Conservation (phyloP, 2,888 invertebrate genomes). For the Bhutanitis thaidina region DNA sequence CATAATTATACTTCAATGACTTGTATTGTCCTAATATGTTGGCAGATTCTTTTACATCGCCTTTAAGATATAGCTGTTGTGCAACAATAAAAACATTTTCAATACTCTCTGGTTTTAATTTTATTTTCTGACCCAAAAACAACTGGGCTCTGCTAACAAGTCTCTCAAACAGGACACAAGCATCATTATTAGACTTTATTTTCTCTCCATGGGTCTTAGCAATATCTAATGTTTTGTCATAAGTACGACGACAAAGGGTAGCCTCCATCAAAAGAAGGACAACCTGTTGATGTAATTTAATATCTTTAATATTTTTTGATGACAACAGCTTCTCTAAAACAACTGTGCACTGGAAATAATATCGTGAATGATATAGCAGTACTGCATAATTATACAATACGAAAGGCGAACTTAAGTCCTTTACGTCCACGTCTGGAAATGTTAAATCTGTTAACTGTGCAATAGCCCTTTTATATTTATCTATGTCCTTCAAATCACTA, state of each 20-base stretch:
- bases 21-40: conserved; percentile 59
- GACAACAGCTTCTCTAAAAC: conserved; percentile 60
- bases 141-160: conserved; percentile 63
- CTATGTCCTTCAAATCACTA: conserved; percentile 85
- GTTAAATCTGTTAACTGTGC: conserved; percentile 79
- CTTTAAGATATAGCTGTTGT: conserved; percentile 64
- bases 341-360: conserved; percentile 83
- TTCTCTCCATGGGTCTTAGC: conserved; percentile 58
- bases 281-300: conserved; percentile 54
- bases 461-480: conserved; percentile 84
- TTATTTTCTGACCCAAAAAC: conserved; percentile 44
- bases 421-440: conserved; percentile 63
- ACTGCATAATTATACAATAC: conserved; percentile 90
- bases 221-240: conserved; percentile 62
- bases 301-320: conserved; percentile 59
- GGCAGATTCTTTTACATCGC: conserved; percentile 64
- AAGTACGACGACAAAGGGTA: conserved; percentile 64
- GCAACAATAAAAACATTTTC: conserved; percentile 71
- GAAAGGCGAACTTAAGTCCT: conserved; percentile 55
- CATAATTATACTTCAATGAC: conserved; percentile 58
- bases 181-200: conserved; percentile 51
- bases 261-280: conserved; percentile 63
- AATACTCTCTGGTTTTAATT: conserved; percentile 57
- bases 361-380: conserved; percentile 86
- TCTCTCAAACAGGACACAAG: conserved; percentile 57